Evolutionary conservation across 2,113 vertebrate genomes (phyloP), one percentile per base, ranked within the genome.

Genomic region (Petrocephalus microphthalmus): DNA sequence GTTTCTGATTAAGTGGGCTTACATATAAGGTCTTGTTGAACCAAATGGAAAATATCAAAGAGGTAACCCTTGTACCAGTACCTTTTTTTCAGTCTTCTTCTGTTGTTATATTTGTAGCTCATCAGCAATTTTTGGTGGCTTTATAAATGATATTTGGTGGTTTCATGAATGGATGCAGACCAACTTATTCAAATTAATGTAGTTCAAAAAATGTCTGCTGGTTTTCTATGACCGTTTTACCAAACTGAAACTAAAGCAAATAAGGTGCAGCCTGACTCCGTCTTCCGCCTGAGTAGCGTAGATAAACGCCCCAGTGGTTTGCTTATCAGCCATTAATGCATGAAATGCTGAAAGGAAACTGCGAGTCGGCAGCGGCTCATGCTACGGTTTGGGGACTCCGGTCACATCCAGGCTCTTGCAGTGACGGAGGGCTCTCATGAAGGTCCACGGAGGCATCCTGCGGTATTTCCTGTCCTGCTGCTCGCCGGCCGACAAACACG

Each of bases 401-500:
- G n/a, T 67, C n/a, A 29, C 60, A 29, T 67, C 60, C 60, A 13
- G 60, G 60, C 45, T n/a, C 33, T 64, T 64, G 10, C 71, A 25
- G 57, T 57, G 56, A 67, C 7, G 47, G 47, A 15, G 92, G 92
- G 89, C 91, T 92, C 93, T 93, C 89, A 96, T 96, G 95, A 96
- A 96, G 95, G 87, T 96, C 88, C 71, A 94, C 92, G 93, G 89
- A 81, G 93, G 90, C 47, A 90, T 91, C 52, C 85, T 94, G 2
- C 81, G 85, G 19, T 92, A 92, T 90, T 95, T 90, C 90, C 92
- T 94, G 94, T 93, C 91, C 88, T 92, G 90, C 86, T 60, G 71
- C 84, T 91, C 91, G 87, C 90, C 94, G 20, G 93, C 95, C 85
- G 94, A 96, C 90, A 93, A 92, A 86, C 92, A 96, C 57, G 95